Percentiles rank a stretch among this genome's conserved stretches.
Evolutionary conservation across 2,797 vertebrate species (phyloP).

Genomic region (Crypturellus tataupa): DNA sequence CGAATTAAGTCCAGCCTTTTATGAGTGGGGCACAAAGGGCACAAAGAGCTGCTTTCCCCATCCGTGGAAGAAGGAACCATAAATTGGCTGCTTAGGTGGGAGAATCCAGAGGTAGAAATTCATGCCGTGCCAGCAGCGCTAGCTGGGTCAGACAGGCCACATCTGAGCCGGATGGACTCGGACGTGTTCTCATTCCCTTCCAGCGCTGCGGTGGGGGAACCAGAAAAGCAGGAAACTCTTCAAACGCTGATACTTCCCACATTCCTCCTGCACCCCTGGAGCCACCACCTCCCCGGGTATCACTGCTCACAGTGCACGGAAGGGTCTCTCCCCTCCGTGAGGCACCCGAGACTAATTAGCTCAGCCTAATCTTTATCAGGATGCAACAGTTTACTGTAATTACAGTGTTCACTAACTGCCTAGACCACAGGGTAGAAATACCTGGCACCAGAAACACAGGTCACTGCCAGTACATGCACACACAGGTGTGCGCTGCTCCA

Average conservation of each 20-base stretch:
- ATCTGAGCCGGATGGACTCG: neutral
- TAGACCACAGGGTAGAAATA: neutral
- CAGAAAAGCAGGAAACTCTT: neutral
- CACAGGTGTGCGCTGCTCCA: neutral
- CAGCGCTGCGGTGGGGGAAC: neutral
- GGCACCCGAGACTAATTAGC: slow-evolving; percentile 37
- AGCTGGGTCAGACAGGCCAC: slow-evolving; percentile 32
- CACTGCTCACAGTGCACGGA: neutral
- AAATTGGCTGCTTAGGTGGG: slow-evolving; percentile 57
- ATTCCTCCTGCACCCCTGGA: neutral
- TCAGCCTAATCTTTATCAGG: slow-evolving; percentile 17
- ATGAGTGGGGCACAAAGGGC: slow-evolving; percentile 47
- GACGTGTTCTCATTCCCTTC: neutral
- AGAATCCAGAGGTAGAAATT: slow-evolving; percentile 51
- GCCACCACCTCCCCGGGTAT: neutral
- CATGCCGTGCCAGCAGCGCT: slow-evolving; percentile 50
- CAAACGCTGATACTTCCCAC: neutral
- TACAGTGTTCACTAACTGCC: slow-evolving; percentile 19
- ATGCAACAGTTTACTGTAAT: slow-evolving; percentile 43
- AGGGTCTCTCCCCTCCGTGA: neutral
- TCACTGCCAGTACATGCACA: neutral
- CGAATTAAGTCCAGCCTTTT: slow-evolving; percentile 58
- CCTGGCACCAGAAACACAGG: slow-evolving; percentile 18
- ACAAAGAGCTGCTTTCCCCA: slow-evolving; percentile 26
- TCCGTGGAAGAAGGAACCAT: slow-evolving; percentile 25